Base-by-base conservation (phyloP, 2,113 vertebrate species). In the Calyptomena viridis region DNA sequence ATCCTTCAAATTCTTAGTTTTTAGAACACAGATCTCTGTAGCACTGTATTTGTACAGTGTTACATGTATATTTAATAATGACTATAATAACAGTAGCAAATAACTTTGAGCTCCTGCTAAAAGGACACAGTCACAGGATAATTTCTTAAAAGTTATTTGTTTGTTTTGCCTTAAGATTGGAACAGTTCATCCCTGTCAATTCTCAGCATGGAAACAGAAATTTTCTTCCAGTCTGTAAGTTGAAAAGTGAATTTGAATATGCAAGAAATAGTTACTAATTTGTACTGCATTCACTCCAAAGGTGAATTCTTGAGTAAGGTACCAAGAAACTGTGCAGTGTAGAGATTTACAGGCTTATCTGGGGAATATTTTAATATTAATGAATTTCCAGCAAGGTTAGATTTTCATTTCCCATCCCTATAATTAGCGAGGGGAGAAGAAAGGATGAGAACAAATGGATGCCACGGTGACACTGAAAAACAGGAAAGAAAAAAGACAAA, bases 341-440 rank as follows among this genome's bases (percentile, higher is more conserved):
- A 3, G 66, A 86, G 90, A 90, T 94, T 72, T 87, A 64, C 60
- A 72, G 64, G 44, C n/a, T 94, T 80, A 58, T 56, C 76, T 27
- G 14, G 60, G 62, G 76, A 87, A 92, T 90, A 66, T 90, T 87
- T 96, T 82, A 95, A 92, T 79, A 92, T 72, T 90, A 60, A 93
- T 82, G 1, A 72, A 64, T 84, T 95, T 53, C 44, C 73, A 93
- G 44, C 76, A 90, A 89, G 69, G 83, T 87, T 60, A 39, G 76
- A 64, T 40, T 72, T 92, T 71, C 71, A 47, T 62, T 81, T 90
- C 35, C 31, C 68, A 40, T 13, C 11, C 15, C 66, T 93, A 4
- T 42, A 92, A 92, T 92, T 88, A 84, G 69, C 3, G 2, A 8
- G 20, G 13, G 31, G 5, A 47, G n/a, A 49, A 69, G 30, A 69